Evolutionary conservation across 1,140 invertebrate species (phyloP), one percentile per base, ranked within the genome.

Genomic region (Phocides pigmalion): DNA sequence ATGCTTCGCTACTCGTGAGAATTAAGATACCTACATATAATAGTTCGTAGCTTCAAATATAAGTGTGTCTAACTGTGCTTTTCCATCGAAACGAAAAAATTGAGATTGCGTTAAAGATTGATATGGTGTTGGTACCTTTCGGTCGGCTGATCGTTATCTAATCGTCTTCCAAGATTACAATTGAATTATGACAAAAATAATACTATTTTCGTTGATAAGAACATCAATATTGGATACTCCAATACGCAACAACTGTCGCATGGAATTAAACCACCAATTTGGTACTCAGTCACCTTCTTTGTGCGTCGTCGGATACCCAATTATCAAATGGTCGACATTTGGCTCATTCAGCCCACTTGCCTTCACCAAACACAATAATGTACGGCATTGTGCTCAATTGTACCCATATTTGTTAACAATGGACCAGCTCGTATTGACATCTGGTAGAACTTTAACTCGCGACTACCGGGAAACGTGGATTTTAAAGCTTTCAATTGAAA

Each of bases 381-480:
- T 74, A 69, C 66, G 68, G 62, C 73, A 79, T 86, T 86, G 83
- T 88, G 76, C 74, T 64, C 80, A 76, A 79, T 83, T 85, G 79
- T 85, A 75, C 74, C 79, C 79, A 79, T 84, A 82, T 85, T 86
- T 85, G 82, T 86, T 88, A 86, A 88, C 85, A 88, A 88, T 82
- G 64, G 79, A 65, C 73, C 76, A 44, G 67, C 70, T 75, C 70
- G 70, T 66, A 71, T 79, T 81, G 82, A 88, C 84, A 88, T 86
- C 84, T 88, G 83, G 72, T 73, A 59, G 68, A 61, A 72, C 54
- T 64, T 70, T 70, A 61, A 66, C 44, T 61, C 63, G 35, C 49
- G 11, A 14, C 39, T 35, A 42, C 16, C 22, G 49, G 42, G 5
- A 35, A 32, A 22, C 11, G 5, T 59, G 3, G 25, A 32, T 16